Evolutionary conservation across 2,797 vertebrate genomes (phyloP), one percentile per base, ranked within the genome.

Genomic region (Iguana delicatissima): DNA sequence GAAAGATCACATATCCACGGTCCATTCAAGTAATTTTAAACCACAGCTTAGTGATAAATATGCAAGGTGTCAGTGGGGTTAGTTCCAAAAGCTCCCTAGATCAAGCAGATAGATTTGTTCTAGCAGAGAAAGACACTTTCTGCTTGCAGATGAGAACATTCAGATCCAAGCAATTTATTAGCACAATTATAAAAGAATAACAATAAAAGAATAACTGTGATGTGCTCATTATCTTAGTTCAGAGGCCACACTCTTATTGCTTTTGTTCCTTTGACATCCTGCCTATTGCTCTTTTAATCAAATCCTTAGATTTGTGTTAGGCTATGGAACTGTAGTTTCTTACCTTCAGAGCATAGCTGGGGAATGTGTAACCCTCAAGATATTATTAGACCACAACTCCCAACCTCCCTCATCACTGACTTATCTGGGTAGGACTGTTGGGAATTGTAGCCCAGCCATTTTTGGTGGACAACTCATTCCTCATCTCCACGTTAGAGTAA

Each of bases 181-280:
- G 32, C 50, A 35, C 32, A 50, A 85, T 80, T 80, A 55, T 72
- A 85, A 80, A 84, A 89, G 4, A 85, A 29, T 26, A 89, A 81
- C 9, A 22, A 77, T 76, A 76, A 67, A 67, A 67, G 52, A 35
- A 84, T 62, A 38, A 84, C 73, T 29, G 24, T n/a, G 64, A 22
- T 74, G 57, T 3, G 32, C 13, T 72, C 7, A 13, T 62, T 16
- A 2, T 35, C 3, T 20, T 1, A 26, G 87, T 57, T 35, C 77
- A 62, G 64, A 7, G 80, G 52, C 13, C 67, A 69, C 16, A 81
- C 29, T 64, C 76, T 83, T 77, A 87, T 24, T 12, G 9, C 12
- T 82, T 46, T 64, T 81, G 32, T 50, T 18, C 42, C 16, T 57
- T 79, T 50, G 29, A 77, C 20, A 46, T 13, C 38, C 50, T 22